Base-by-base conservation (phyloP, 2,888 invertebrate species). In the Epinotia brunnichana region DNA sequence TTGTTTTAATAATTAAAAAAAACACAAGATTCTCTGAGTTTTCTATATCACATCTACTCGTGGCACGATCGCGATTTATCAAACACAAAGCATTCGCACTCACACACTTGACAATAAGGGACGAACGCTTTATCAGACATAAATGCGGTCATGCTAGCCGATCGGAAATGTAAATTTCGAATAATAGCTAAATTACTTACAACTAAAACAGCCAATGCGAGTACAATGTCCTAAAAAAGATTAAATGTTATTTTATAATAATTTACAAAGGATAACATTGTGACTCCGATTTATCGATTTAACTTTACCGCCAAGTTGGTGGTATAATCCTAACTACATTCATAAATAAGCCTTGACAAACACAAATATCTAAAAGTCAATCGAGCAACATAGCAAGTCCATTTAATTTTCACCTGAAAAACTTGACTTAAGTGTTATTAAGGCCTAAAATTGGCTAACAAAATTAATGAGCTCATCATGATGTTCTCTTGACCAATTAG, bases 171-270 rank as follows among this genome's bases (percentile, higher is more conserved):
- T 13, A 24, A 66, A 60, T 66, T 54, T 59, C 53, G 53, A 62
- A 51, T 41, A 71, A 60, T 60, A 11, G 17, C 60, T 71, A 61
- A 59, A 53, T 44, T 54, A 67, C 41, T 17, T 71, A 71, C 44
- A 44, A 67, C 66, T 71, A 71, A 67, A 71, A 71, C 71, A 71
- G 71, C 71, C 71, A 71, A 61, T 71, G 54, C 60, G 60, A 67
- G 66, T 71, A 71, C 70, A 71, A 61, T 66, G 71, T 66, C 54
- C 53, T n/a, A 53, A 61, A 61, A 70, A 66, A 9, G 41, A 57
- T 24, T 24, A 2, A 24, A 24, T 24, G 21, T 9, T 68, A 51
- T 48, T 24, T 44, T 24, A 53, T 41, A 19, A 29, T 17, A 56
- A 44, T 44, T 56, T n/a, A 44, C 56, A 67, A n/a, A 29, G 57